Conservation (phyloP, 2,113 vertebrate species). For the Etheostoma cragini region DNA sequence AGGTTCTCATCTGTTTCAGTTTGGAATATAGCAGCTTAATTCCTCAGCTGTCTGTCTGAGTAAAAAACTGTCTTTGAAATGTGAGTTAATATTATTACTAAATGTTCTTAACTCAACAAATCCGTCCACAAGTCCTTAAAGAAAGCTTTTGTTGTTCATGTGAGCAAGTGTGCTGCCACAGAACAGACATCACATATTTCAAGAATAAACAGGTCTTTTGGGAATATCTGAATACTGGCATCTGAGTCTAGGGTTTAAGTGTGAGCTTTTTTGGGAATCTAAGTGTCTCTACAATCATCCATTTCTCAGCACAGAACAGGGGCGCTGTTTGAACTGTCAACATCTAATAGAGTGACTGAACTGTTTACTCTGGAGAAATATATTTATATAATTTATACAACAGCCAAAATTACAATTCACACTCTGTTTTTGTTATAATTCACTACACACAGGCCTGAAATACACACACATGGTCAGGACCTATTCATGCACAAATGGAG, state of each 20-base stretch:
- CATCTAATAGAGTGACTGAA: slow-evolving; percentile 7
- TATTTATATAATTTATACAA: too few species aligned
- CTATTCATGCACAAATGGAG: too few species aligned
- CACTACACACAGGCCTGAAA: too few species aligned
- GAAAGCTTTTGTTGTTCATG: background rate
- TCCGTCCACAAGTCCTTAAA: background rate
- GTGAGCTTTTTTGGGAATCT: slow-evolving; percentile 53
- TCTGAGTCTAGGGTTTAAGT: slow-evolving; percentile 3
- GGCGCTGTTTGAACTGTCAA: slow-evolving; percentile 40
- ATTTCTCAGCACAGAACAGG: slow-evolving; percentile 33
- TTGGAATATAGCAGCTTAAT: background rate
- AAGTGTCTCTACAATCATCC: slow-evolving; percentile 29
- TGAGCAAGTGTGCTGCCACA: slow-evolving; percentile 25
- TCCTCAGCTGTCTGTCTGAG: background rate
- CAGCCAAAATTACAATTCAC: too few species aligned
- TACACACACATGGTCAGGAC: too few species aligned
- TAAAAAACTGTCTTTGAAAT: background rate
- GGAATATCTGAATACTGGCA: slow-evolving; percentile 53
- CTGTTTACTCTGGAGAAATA: too few species aligned
- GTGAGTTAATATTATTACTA: background rate
- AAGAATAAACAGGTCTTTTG: slow-evolving; percentile 30
- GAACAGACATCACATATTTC: slow-evolving; percentile 35
- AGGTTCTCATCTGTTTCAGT: background rate
- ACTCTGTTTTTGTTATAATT: too few species aligned
- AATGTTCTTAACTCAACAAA: slow-evolving; percentile 9